Conservation (phyloP, 1,140 invertebrate species). For the Trachymyrmex cornetzi region DNA sequence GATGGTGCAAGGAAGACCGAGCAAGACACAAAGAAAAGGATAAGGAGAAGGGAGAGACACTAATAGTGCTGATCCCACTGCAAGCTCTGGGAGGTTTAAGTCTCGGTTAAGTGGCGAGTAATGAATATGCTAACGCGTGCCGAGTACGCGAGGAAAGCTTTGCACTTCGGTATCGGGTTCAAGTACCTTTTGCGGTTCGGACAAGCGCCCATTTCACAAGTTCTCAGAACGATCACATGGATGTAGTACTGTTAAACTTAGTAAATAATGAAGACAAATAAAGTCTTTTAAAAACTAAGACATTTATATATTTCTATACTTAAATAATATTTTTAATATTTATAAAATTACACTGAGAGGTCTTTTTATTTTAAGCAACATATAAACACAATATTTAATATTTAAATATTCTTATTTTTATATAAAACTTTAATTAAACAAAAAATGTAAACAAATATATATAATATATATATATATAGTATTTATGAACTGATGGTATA, state of each 20-base stretch:
- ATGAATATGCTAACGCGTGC: conserved; percentile 84
- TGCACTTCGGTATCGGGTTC: conserved; percentile 78
- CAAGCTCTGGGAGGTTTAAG: conserved; percentile 75
- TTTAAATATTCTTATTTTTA: background rate
- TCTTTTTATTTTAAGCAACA: background rate
- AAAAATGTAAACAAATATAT: no score
- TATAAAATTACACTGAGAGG: background rate
- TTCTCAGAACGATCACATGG: background rate
- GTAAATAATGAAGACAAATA: background rate
- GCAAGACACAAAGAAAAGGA: conserved; percentile 52
- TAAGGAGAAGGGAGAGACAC: conserved; percentile 67
- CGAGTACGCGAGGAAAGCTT: conserved; percentile 80
- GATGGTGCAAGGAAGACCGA: conserved; percentile 14
- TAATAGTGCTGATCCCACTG: conserved; percentile 82
- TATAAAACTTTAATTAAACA: background rate
- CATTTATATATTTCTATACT: background rate
- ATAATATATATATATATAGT: no score
- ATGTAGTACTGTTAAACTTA: background rate
- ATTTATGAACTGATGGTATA: no score
- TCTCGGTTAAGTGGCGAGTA: conserved; percentile 79
- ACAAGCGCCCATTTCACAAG: conserved; percentile 49
- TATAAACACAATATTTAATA: background rate
- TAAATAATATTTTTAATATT: conserved; percentile 2
- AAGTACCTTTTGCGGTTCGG: conserved; percentile 71
- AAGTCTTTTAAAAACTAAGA: background rate